Evolutionary conservation across 2,888 invertebrate genomes (phyloP), one percentile per base, ranked within the genome.

Genomic region (Campoplex nolae): DNA sequence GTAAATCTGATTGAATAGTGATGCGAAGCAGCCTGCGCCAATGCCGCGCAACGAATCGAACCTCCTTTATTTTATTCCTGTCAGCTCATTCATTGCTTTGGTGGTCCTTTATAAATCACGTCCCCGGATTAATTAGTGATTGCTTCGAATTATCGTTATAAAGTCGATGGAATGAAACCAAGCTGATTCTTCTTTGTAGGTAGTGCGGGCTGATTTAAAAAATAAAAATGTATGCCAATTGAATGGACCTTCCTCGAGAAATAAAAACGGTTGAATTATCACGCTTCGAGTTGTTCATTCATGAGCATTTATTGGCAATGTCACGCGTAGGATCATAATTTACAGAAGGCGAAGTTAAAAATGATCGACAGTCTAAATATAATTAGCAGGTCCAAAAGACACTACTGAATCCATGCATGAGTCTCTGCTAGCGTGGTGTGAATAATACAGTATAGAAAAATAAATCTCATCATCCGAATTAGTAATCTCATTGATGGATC

Each of bases 61-160:
- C 18, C 42, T 67, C 42, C 28, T 42, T 42, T 78, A 56, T 68
- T 28, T 67, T 9, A 18, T 56, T 45, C 0, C 28, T 42, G 75
- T 62, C 58, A 78, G 78, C 62, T 62, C 51, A 23, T 67, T 67
- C n/a, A 23, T 65, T 67, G 38, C 32, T 23, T 76, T 7, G 16
- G 16, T 32, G 32, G 6, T 62, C 32, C 62, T 28, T 62, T 32
- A 32, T 62, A 32, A 62, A 62, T 62, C 16, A 62, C 16, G 32
- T 28, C 32, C 32, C 6, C 32, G 16, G 32, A 32, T 4, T 62
- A 32, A 62, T 32, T 62, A 62, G 32, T 32, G 23, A 32, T 62
- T 13, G 16, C 6, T 32, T 32, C 0, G 32, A 32, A 32, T 62
- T 28, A 62, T 62, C 32, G 62, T 32, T 62, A 62, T 62, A n/a